Evolutionary conservation across 1,140 invertebrate species (phyloP), one percentile per base, ranked within the genome.

Genomic region (Globodera ellingtonae): DNA sequence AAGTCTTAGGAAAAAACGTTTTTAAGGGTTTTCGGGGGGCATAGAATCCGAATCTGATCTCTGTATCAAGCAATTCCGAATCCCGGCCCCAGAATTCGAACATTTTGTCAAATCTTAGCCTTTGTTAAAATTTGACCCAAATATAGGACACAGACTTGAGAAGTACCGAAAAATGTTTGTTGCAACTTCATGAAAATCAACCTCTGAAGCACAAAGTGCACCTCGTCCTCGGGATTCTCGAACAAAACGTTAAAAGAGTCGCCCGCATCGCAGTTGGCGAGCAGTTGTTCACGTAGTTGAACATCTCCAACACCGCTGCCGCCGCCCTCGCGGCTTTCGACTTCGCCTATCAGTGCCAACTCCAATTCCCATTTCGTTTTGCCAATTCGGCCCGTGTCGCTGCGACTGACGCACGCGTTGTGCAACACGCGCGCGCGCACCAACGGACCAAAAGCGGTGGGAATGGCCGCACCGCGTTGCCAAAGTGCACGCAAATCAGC

Each of bases 211-310:
- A 81, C 50, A 47, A 81, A 69, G n/a, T 72, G n/a, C 13, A 81
- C 81, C 71, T 81, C 79, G 7, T 15, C n/a, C 10, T 21, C 15
- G 4, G 81, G 81, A 81, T 81, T 81, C 13, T 48, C 62, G n/a
- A 81, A 81, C 5, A 82, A n/a, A 47, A 84, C 70, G 62, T 82
- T 82, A 44, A 82, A 71, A 3, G 79, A 81, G 56, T 81, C 79
- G 13, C 79, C 79, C 24, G 79, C 79, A 76, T 81, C 79, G 48
- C 52, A 52, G 48, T 78, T 52, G 6, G 15, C 79, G 8, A 79
- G 35, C 35, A 79, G 44, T 44, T 15, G n/a, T 15, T 15, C 13
- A 18, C 18, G 56, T 52, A 10, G 52, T 52, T 52, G 4, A 3
- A 3, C 35, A 35, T 35, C 35, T 35, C 35, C 35, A 35, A 35